Base-by-base conservation (phyloP, 2,797 vertebrate genomes). In the Urocyon cinereoargenteus region DNA sequence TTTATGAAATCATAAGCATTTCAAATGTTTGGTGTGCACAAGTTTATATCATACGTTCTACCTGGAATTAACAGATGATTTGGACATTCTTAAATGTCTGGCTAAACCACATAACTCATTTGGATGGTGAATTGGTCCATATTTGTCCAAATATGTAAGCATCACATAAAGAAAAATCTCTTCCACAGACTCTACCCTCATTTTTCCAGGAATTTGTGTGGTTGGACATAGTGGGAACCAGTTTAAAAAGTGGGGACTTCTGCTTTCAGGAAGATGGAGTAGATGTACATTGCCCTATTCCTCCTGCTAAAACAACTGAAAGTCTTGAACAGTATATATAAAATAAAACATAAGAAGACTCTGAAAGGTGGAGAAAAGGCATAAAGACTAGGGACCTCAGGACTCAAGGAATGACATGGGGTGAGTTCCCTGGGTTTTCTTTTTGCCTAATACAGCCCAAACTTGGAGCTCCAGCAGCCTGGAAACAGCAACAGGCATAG, bases 191-290 rank as follows among this genome's bases (percentile, higher is more conserved):
- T 96, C 6, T 75, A 18, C 40, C 87, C 73, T 96, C 68, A 92
- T 95, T 96, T 96, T 97, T 96, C 70, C 19, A 97, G 88, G 82
- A 97, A 94, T 95, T 81, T 94, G 6, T 97, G 7, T 92, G 85
- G 75, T 95, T 97, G 59, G 59, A 90, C 75, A 28, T 96, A 96
- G 84, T 93, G 70, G 75, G 94, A 96, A 87, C 81, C 85, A 79
- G 40, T 97, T 95, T 95, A 93, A 93, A 97, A 95, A 96, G 83
- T 91, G 90, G 90, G 62, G 84, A 92, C 81, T 96, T 97, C 75
- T 96, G 70, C 82, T 97, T 96, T 96, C 90, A 96, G 96, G 83
- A 97, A 95, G 81, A 90, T 96, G 90, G 57, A 86, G 51, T 96
- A 96, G 87, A 93, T 93, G 57, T 93, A 94, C 55, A 94, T 95